A percentile compares a stretch with the other conserved stretches of the same genome.
These are phyloP conservation scores for Anguilla anguilla DNA, from an alignment of 2,797 vertebrate genomes.

Conservation along the genomic window DNA sequence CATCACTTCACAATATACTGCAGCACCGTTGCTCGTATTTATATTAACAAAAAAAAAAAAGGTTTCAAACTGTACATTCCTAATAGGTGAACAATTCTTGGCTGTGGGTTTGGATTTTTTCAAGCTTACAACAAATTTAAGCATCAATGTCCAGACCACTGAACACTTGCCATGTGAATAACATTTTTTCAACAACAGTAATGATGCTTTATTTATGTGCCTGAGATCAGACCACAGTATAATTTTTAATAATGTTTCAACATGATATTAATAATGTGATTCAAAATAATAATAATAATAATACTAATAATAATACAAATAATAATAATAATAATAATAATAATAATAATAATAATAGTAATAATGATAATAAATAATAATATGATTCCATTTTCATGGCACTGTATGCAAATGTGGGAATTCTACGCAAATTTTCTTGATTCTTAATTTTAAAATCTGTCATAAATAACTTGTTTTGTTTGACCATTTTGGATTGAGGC, in stretches of 20 bases:
- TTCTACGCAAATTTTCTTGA: conserved; percentile 42
- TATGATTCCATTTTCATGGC: conserved; percentile 44
- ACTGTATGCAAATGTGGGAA: conserved; percentile 55
- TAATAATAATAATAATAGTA: conserved; percentile 42
- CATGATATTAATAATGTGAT: conserved; percentile 66
- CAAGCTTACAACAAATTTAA: conserved; percentile 64
- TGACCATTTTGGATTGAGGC: conserved; percentile 56
- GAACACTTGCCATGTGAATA: conserved; percentile 62
- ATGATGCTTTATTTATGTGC: conserved; percentile 67
- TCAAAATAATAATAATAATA: conserved; percentile 54
- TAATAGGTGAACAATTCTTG: conserved; percentile 68
- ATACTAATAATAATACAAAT: conserved; percentile 56
- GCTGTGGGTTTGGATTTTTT: conserved; percentile 60
- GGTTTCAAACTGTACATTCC: conserved; percentile 78
- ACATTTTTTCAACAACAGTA: conserved; percentile 64
- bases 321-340: conserved; percentile 66
- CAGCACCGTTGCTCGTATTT: conserved; percentile 54
- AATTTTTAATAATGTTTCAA: conserved; percentile 65
- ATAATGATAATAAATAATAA: too few relatives aligned
- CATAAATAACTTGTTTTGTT: conserved; percentile 70
- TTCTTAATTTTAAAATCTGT: conserved; percentile 53
- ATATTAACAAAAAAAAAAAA: conserved; percentile 67
- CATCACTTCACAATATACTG: conserved; percentile 43
- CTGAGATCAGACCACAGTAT: conserved; percentile 63
- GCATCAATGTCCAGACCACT: conserved; percentile 63